Conservation (phyloP, 1,140 invertebrate genomes). For the Cyphomyrmex costatus region DNA sequence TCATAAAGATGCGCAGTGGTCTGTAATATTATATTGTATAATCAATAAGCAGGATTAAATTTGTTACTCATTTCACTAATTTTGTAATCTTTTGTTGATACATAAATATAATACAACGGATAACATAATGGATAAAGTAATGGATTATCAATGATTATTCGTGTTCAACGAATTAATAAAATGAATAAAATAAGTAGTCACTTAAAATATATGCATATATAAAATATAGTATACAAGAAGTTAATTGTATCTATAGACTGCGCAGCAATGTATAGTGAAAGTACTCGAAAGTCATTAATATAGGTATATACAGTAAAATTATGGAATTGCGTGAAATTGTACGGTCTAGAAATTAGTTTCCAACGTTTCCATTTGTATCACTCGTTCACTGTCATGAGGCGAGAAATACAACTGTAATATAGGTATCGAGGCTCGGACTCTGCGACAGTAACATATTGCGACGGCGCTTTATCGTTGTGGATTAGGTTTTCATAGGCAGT, state of each 20-base stretch:
- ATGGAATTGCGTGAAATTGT: conserved; percentile 40
- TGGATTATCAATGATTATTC: not conserved
- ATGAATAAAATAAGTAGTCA: not conserved
- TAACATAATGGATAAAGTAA: too few relatives aligned
- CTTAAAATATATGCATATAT: conserved; percentile 14
- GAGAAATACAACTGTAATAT: conserved; percentile 57
- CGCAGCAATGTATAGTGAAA: not conserved
- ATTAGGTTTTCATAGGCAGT: conserved; percentile 66
- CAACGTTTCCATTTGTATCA: conserved; percentile 52
- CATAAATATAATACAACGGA: not conserved
- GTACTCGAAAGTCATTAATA: conserved; percentile 7
- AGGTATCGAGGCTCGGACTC: conserved; percentile 49
- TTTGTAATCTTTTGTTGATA: not conserved
- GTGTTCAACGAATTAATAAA: not conserved
- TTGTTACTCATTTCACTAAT: not conserved
- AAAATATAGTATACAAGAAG: not conserved
- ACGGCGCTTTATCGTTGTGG: conserved; percentile 57
- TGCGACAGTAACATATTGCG: conserved; percentile 55
- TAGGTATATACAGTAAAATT: conserved; percentile 27
- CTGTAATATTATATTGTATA: not conserved
- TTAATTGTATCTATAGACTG: not conserved
- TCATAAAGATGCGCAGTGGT: not conserved
- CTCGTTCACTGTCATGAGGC: conserved; percentile 54
- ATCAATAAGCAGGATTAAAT: not conserved
- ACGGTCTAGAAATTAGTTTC: conserved; percentile 61